phyloP scores from a whole-genome alignment of 2,888 invertebrate species.

The Cheilosia soror region DNA sequence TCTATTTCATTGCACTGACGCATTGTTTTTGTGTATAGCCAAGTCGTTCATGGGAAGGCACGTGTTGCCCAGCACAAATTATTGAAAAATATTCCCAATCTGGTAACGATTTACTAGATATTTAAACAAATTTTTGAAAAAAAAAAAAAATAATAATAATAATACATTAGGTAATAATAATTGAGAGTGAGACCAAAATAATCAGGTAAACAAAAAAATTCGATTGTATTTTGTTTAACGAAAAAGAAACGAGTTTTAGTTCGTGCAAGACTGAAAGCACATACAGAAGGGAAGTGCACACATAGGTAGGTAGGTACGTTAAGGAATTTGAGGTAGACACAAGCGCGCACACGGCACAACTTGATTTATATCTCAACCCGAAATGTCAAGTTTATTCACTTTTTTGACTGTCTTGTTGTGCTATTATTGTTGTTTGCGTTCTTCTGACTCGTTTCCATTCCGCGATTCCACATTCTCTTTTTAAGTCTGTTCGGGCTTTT shows the following conservation, averaged over 20 bases:
- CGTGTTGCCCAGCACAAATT: no score
- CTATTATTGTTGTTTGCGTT: constrained; percentile 21
- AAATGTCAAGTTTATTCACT: constrained; percentile 75
- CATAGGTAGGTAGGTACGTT: constrained; percentile 42
- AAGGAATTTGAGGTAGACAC: constrained; percentile 70
- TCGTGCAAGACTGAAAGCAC: constrained; percentile 40
- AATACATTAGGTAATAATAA: no score
- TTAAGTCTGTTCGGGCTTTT: constrained; percentile 18
- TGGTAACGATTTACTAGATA: no score
- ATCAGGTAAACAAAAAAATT: no score
- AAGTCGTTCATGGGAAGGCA: no score
- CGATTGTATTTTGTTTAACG: not conserved
- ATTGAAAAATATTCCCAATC: no score
- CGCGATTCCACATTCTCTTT: constrained; percentile 33
- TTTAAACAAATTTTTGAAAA: no score
- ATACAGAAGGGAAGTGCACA: constrained; percentile 50
- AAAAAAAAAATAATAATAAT: no score
- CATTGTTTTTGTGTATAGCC: no score
- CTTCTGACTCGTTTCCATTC: constrained; percentile 37
- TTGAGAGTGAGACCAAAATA: no score
- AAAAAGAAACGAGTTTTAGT: constrained; percentile 56
- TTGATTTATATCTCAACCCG: constrained; percentile 74
- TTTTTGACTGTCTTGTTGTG: constrained; percentile 45
- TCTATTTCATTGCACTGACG: no score
- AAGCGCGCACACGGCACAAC: not conserved